Conservation (phyloP, 2,888 invertebrate genomes). For the Lochmaea crataegi region DNA sequence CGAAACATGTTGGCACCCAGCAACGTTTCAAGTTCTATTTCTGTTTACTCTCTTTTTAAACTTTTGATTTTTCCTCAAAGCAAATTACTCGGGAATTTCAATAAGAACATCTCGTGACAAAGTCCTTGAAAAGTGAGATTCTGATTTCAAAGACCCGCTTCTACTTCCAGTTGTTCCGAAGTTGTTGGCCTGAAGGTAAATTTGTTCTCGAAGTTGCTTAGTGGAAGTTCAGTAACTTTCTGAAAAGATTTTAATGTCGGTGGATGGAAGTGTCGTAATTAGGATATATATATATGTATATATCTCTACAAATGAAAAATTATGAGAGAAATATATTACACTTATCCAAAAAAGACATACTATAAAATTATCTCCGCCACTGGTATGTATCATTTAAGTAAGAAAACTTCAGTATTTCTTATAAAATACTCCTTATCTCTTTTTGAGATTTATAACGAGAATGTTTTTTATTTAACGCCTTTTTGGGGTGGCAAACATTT, state of each 20-base stretch:
- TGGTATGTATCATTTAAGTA: no score
- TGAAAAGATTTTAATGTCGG: not conserved
- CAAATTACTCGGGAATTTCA: not conserved
- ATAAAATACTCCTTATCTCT: not conserved
- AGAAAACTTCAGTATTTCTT: no score
- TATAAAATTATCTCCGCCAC: no score
- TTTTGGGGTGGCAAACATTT: not conserved
- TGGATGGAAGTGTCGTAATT: slow-evolving; percentile 4
- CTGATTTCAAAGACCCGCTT: not conserved
- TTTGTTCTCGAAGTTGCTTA: slow-evolving; percentile 5
- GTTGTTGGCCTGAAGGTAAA: not conserved
- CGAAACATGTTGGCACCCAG: not conserved
- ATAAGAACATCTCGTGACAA: not conserved
- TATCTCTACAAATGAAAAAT: no score
- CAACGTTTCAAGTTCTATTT: no score
- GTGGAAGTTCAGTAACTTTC: not conserved
- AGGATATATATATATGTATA: no score
- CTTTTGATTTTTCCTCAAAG: no score
- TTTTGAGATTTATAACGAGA: not conserved
- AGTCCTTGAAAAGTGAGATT: not conserved
- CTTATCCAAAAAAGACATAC: no score
- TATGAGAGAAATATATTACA: no score
- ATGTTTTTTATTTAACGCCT: not conserved
- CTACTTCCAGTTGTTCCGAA: not conserved
- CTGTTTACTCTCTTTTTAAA: no score